phyloP scores from a whole-genome alignment of 2,113 vertebrate genomes.

The Cyanoramphus novaezelandiae region DNA sequence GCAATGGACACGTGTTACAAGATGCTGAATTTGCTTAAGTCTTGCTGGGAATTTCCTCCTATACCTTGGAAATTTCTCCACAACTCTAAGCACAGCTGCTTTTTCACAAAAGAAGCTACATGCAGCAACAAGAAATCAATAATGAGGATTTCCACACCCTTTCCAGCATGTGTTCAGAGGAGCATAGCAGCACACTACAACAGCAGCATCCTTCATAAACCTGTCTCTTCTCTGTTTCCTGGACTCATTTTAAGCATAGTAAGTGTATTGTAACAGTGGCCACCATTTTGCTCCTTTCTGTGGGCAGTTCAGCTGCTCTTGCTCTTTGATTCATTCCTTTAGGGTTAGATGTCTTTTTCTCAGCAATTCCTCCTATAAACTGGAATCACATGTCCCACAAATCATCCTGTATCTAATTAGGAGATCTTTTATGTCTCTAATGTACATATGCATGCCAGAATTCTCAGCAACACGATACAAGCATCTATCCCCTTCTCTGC shows the following conservation, averaged over 20 bases:
- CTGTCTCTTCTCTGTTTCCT: not conserved
- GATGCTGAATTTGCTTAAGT: not conserved
- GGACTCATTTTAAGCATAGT: not conserved
- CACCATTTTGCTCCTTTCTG: accelerated
- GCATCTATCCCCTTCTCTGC: not conserved
- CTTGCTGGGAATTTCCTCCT: not conserved
- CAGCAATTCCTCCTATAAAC: conserved; percentile 40
- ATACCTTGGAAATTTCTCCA: not conserved
- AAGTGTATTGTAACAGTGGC: not conserved
- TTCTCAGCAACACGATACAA: not conserved
- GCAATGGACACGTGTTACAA: not conserved
- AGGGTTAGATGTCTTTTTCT: conserved; percentile 29
- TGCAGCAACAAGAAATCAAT: not conserved
- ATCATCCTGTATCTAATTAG: conserved; percentile 62
- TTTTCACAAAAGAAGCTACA: not conserved
- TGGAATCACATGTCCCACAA: conserved; percentile 59
- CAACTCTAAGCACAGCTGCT: not conserved
- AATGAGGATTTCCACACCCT: not conserved
- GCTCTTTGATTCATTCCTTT: conserved; percentile 38
- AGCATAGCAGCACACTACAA: not conserved
- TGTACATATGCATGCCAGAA: conserved; percentile 57
- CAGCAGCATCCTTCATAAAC: accelerated
- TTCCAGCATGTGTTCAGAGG: not conserved
- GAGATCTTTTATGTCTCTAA: conserved; percentile 54
- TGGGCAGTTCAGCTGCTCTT: not conserved